Percentiles rank a stretch among this genome's conserved stretches.
Conservation (phyloP, 2,113 vertebrate genomes). For the Carassius auratus region DNA sequence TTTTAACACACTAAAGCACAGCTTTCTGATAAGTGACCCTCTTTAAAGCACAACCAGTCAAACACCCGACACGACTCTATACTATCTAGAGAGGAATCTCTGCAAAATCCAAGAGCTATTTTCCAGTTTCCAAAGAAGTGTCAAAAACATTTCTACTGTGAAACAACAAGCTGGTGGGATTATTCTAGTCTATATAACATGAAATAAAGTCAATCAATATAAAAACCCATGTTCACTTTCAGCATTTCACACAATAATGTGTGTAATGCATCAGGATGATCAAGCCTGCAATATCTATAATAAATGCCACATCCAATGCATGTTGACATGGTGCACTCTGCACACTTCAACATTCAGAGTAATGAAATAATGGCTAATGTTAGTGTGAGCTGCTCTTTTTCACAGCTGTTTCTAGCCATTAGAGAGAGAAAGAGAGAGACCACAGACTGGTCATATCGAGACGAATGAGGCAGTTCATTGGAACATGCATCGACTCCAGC, state of each 20-base stretch:
- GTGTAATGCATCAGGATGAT: constrained; percentile 39
- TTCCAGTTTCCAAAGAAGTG: neutral
- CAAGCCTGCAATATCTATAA: constrained; percentile 5
- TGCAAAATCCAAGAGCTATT: neutral
- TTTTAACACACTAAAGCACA: neutral
- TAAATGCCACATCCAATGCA: constrained; percentile 46
- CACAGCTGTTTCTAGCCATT: constrained; percentile 49
- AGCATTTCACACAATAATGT: constrained; percentile 32
- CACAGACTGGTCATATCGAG: constrained; percentile 38
- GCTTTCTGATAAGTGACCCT: neutral
- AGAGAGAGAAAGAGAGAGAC: constrained; percentile 1
- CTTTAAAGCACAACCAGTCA: neutral
- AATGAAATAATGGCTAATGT: constrained; percentile 51
- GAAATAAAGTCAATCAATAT: constrained; percentile 1
- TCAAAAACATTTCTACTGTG: constrained; percentile 11
- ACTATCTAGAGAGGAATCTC: neutral
- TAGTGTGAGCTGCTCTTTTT: constrained; percentile 51
- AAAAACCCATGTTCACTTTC: constrained; percentile 11
- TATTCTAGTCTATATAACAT: neutral
- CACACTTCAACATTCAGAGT: neutral
- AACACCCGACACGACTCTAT: neutral
- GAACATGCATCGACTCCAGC: constrained; percentile 46
- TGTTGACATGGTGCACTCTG: constrained; percentile 44
- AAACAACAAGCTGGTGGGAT: neutral
- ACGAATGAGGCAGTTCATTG: constrained; percentile 44